Conservation (phyloP, 2,888 invertebrate species). For the Linnaemya tessellans region DNA sequence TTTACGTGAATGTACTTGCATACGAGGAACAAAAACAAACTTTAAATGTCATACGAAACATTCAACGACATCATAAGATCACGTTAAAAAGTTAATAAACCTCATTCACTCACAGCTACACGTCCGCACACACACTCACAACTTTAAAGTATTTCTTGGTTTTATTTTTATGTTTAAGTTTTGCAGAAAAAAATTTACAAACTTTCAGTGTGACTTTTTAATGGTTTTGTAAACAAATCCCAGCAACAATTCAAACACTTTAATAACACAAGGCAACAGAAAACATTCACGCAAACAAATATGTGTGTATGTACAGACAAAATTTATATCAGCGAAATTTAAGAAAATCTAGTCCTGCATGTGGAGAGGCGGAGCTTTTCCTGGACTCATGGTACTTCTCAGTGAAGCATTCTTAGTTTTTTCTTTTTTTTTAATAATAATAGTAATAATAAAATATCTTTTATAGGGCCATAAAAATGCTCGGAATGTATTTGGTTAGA, state of each 20-base stretch:
- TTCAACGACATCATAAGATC: constrained; percentile 19
- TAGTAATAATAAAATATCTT: too few species aligned
- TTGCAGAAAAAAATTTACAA: constrained; percentile 9
- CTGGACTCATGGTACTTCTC: too few species aligned
- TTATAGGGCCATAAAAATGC: too few species aligned
- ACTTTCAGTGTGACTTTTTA: constrained; percentile 68
- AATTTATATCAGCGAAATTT: too few species aligned
- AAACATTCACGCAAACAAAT: too few species aligned
- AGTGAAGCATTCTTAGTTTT: too few species aligned
- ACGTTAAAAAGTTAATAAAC: constrained; percentile 46
- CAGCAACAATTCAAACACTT: constrained; percentile 57
- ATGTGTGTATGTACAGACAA: too few species aligned
- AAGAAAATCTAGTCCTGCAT: too few species aligned
- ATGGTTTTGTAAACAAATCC: constrained; percentile 69
- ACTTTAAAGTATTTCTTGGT: constrained; percentile 24
- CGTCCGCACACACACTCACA: not conserved
- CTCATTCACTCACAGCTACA: constrained; percentile 28
- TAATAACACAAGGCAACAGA: constrained; percentile 32
- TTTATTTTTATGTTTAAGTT: constrained; percentile 29
- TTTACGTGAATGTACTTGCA: not conserved
- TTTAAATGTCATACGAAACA: constrained; percentile 49
- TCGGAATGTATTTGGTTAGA: too few species aligned
- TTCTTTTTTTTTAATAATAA: too few species aligned
- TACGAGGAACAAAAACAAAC: constrained; percentile 36
- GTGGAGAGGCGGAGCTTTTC: too few species aligned